These are phyloP conservation scores for Pseudomyrmex dendroicus DNA, from an alignment of 1,140 invertebrate species.

Conservation along the genomic window DNA sequence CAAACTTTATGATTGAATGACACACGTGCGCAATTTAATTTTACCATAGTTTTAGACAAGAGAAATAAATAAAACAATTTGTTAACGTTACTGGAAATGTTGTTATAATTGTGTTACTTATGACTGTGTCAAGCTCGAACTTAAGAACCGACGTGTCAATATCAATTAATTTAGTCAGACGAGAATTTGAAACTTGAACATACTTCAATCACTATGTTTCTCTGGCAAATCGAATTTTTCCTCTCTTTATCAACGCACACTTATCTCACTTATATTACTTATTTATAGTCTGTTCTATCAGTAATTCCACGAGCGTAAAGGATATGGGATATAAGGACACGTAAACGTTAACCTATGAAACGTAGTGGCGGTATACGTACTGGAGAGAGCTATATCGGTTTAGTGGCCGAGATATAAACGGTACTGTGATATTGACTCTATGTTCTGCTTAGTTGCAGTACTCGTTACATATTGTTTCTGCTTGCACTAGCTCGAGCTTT, in stretches of 20 bases:
- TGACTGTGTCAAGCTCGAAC: too few species aligned
- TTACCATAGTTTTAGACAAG: too few species aligned
- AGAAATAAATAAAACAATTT: too few species aligned
- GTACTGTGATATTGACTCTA: constrained; percentile 32
- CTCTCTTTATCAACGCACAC: neutral
- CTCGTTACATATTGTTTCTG: constrained; percentile 29
- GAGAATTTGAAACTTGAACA: too few species aligned
- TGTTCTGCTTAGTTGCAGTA: constrained; percentile 26
- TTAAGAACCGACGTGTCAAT: too few species aligned
- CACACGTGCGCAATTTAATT: neutral
- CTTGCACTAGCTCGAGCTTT: neutral
- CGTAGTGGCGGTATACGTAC: constrained; percentile 2
- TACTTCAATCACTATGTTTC: too few species aligned
- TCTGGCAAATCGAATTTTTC: too few species aligned
- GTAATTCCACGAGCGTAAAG: constrained; percentile 25
- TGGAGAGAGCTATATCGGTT: constrained; percentile 29
- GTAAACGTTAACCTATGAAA: constrained; percentile 41
- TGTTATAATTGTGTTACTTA: too few species aligned
- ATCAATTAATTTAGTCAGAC: too few species aligned
- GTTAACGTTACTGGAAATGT: too few species aligned
- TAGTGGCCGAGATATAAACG: constrained; percentile 43
- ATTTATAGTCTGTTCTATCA: constrained; percentile 40
- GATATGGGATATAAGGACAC: constrained; percentile 24
- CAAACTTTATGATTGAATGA: constrained; percentile 19
- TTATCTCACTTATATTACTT: constrained; percentile 29